Evolutionary conservation across 1,140 invertebrate genomes (phyloP), one percentile per base, ranked within the genome.

Genomic region (Cyclina sinensis): DNA sequence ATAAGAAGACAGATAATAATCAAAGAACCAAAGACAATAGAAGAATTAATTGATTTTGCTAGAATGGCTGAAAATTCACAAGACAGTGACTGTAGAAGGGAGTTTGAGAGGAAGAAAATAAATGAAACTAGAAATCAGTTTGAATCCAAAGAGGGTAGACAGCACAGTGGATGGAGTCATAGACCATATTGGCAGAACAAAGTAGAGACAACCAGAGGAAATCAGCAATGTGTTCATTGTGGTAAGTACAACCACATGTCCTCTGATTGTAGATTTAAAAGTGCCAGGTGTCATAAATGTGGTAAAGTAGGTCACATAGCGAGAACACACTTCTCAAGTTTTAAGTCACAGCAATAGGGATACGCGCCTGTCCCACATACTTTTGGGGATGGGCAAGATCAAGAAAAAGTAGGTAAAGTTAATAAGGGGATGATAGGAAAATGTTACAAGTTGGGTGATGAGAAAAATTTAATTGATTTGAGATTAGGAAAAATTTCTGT

Each of bases 391-490:
- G 76, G 48, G 76, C 76, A 54, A 18, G 54, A 30, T 46, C 3
- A 27, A 9, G 46, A 79, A 46, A 32, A 54, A 18, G 1, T 5
- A 48, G 21, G 18, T 16, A 48, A 24, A 30, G 46, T 46, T 46
- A 30, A 57, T 24, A 18, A 79, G 27, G 9, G 21, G 14, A 11
- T n/a, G 21, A 30, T 54, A 27, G 76, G 76, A 1, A 79, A 79
- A 54, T 4, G 16, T 43, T 54, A 51, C 30, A 27, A 48, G 54
- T 16, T 79, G 4, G 76, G 76, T 4, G 30, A 79, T 27, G 76
- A 79, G 32, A 79, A 57, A 54, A 79, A 79, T 57, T 54, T 79
- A 30, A 54, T 79, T 16, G 46, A 79, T 30, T 24, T 79, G 11
- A 79, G 76, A 79, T 5, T 79, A 12, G 76, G 48, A 27, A 79